phyloP scores from a whole-genome alignment of 1,140 invertebrate species.

The Conus betulinus region DNA sequence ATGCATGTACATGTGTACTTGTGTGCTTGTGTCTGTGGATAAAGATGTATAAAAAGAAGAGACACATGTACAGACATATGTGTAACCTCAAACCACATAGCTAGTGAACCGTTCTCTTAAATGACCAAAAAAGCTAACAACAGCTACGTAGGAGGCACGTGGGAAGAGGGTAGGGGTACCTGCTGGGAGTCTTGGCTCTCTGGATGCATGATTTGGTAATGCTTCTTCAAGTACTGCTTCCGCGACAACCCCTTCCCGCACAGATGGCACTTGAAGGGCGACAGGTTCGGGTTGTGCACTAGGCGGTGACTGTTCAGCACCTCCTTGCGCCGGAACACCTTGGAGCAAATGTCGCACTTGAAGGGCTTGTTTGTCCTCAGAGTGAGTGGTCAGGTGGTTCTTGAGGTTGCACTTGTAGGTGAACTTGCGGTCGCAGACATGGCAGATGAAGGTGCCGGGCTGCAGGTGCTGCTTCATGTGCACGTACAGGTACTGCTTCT shows the following conservation, averaged over 20 bases:
- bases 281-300: background rate
- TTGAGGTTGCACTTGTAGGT: slow-evolving; percentile 11
- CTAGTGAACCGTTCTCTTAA: too few species aligned
- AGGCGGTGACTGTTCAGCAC: background rate
- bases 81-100: too few species aligned
- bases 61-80: too few species aligned
- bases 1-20: too few species aligned
- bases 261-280: slow-evolving; percentile 6
- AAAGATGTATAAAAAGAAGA: too few species aligned
- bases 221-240: background rate
- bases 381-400: slow-evolving; percentile 5
- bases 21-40: too few species aligned
- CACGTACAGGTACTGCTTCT: slow-evolving; percentile 20
- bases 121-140: too few species aligned
- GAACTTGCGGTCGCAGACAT: slow-evolving; percentile 4
- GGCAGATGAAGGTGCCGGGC: background rate
- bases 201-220: slow-evolving; percentile 18
- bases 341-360: background rate
- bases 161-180: background rate
- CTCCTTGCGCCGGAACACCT: slow-evolving; percentile 8
- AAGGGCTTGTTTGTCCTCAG: slow-evolving; percentile 11
- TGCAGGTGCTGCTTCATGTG: slow-evolving; percentile 22
- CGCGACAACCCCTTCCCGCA: slow-evolving; percentile 6
- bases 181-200: background rate
- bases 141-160: background rate